These are phyloP conservation scores for Pristionchus mayeri DNA, from an alignment of 2,888 invertebrate genomes.

Conservation along the genomic window DNA sequence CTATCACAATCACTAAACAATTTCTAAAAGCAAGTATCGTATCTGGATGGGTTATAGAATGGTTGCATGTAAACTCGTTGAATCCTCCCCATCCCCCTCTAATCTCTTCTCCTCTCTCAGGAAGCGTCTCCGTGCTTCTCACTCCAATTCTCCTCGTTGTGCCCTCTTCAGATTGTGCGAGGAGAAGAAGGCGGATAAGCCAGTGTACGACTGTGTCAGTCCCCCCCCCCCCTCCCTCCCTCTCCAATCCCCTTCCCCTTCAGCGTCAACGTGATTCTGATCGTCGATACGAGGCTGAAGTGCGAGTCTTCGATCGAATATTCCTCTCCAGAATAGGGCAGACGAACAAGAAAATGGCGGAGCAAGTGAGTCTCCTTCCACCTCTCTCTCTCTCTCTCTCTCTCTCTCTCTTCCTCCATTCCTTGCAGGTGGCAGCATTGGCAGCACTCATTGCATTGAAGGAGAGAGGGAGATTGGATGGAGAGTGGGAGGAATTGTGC, in stretches of 20 bases:
- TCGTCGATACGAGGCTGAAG: constrained; percentile 63
- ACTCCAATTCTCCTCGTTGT: constrained; percentile 66
- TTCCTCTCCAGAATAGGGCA: constrained; percentile 70
- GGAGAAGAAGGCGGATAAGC: constrained; percentile 56
- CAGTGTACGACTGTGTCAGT: constrained; percentile 63
- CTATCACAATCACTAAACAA: too few relatives aligned
- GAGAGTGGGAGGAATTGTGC: constrained; percentile 63
- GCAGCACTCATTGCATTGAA: constrained; percentile 66
- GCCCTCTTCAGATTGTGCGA: constrained; percentile 65
- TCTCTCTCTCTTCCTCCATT: too few relatives aligned
- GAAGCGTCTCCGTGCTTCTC: constrained; percentile 20
- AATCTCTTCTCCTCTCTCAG: background rate
- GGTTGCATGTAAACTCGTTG: too few relatives aligned
- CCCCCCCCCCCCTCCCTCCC: background rate
- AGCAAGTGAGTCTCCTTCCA: constrained; percentile 68
- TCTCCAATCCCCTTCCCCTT: background rate
- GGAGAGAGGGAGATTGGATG: constrained; percentile 62
- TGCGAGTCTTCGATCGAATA: constrained; percentile 58
- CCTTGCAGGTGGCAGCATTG: constrained; percentile 65
- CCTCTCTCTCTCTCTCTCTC: too few relatives aligned
- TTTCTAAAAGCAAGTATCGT: too few relatives aligned
- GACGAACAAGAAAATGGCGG: constrained; percentile 74
- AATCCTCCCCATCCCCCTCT: too few relatives aligned
- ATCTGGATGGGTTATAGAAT: too few relatives aligned
- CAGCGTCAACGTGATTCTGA: constrained; percentile 60